Conservation (phyloP, 1,140 invertebrate species). For the Bombus turneri region DNA sequence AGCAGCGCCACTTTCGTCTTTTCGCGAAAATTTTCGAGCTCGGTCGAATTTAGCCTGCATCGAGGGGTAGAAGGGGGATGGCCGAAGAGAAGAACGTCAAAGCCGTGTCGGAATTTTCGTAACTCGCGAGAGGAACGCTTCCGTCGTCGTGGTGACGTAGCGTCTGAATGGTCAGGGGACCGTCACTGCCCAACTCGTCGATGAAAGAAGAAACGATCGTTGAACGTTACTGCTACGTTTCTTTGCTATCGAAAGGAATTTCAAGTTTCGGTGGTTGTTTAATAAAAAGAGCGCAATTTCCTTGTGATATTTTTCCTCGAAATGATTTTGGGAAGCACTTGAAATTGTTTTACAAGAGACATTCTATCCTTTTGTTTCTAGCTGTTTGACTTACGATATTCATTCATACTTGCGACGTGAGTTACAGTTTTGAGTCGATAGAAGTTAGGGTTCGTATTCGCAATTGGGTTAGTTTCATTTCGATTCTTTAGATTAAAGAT, state of each 20-base stretch:
- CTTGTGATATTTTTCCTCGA: not conserved
- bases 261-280: not conserved
- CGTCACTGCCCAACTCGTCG: not conserved
- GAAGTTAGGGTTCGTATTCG: not conserved
- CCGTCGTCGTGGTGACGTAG: constrained; percentile 35
- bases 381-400: not conserved
- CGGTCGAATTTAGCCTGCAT: constrained; percentile 69
- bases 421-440: not conserved
- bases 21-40: constrained; percentile 57
- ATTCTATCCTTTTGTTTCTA: not conserved
- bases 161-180: not conserved
- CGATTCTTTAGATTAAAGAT: not conserved
- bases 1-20: constrained; percentile 56
- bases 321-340: not conserved
- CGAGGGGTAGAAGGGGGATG: not conserved
- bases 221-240: not conserved
- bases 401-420: not conserved
- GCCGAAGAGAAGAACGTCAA: constrained; percentile 2
- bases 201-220: not conserved
- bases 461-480: not conserved
- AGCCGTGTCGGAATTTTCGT: constrained; percentile 37
- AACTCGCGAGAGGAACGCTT: constrained; percentile 30
- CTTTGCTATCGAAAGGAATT: not conserved
- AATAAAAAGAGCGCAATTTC: not conserved
- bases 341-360: not conserved